These are phyloP conservation scores for Synanthedon tipuliformis DNA, from an alignment of 2,888 invertebrate genomes.

Conservation along the genomic window DNA sequence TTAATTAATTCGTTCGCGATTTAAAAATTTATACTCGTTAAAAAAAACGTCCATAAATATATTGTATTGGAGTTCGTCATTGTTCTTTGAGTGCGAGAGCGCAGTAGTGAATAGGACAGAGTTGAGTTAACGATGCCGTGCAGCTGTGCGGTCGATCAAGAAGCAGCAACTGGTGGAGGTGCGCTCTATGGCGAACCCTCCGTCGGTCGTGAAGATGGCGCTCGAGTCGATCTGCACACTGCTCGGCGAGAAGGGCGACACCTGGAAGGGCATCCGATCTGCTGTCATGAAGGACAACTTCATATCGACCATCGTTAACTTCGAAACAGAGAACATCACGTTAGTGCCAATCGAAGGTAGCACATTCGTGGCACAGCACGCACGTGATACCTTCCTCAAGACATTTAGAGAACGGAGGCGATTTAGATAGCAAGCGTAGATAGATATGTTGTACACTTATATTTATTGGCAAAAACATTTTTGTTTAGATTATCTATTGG, in stretches of 20 bases:
- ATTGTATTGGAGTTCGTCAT: too few relatives aligned
- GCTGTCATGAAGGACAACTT: constrained; percentile 96
- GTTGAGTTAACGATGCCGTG: constrained; percentile 5
- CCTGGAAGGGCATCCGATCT: constrained; percentile 93
- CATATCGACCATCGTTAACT: constrained; percentile 93
- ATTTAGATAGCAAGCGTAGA: constrained; percentile 15
- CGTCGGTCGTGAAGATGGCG: constrained; percentile 91
- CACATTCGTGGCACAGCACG: neutral
- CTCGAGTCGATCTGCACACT: constrained; percentile 94
- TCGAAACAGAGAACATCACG: constrained; percentile 92
- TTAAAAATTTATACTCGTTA: too few relatives aligned
- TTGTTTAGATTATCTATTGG: constrained; percentile 2
- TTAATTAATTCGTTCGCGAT: too few relatives aligned
- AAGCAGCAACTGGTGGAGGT: constrained; percentile 96
- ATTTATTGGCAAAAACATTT: constrained; percentile 67
- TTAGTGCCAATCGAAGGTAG: constrained; percentile 66
- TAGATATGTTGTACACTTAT: constrained; percentile 19
- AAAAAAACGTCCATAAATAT: too few relatives aligned
- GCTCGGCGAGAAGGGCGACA: constrained; percentile 89
- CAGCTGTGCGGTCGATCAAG: constrained; percentile 95
- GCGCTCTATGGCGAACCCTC: constrained; percentile 94
- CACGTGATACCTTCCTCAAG: neutral
- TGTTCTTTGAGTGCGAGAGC: neutral
- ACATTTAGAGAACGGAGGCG: neutral
- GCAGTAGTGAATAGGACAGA: neutral